Evolutionary conservation across 2,113 vertebrate genomes (phyloP).

Genomic region (Atrichornis clamosus): DNA sequence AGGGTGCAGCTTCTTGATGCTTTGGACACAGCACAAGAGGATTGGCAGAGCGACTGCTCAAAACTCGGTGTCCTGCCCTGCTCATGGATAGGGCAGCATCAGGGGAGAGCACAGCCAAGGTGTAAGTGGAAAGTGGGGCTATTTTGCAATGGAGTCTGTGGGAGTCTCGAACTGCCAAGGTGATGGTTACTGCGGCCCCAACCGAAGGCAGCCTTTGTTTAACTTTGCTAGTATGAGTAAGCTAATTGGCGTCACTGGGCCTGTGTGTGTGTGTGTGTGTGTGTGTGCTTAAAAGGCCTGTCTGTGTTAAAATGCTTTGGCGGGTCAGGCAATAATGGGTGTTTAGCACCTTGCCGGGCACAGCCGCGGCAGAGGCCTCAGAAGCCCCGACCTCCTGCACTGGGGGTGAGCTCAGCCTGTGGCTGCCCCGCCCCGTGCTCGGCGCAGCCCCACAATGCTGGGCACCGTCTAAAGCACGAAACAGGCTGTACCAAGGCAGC

Average conservation of each 20-base stretch:
- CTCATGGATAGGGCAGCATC: neutral
- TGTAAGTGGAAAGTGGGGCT: neutral
- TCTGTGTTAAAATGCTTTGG: neutral
- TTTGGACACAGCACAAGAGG: neutral
- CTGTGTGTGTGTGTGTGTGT: neutral
- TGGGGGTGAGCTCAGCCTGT: neutral
- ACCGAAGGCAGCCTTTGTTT: conserved; percentile 1
- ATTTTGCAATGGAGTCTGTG: neutral
- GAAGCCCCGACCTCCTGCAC: neutral
- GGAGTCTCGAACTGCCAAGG: neutral
- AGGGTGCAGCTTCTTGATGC: neutral
- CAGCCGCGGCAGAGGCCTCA: neutral
- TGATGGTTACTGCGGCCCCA: neutral
- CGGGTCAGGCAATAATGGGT: neutral
- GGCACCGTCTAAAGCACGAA: neutral
- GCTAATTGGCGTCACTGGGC: neutral
- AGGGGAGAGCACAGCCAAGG: neutral
- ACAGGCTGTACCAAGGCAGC: neutral
- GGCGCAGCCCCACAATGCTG: neutral
- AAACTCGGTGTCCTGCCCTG: neutral
- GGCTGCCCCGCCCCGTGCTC: neutral
- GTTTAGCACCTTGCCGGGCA: neutral
- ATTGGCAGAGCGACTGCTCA: neutral
- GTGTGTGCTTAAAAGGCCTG: neutral
- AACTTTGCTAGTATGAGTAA: neutral